Evolutionary conservation across 2,888 invertebrate genomes (phyloP).

Genomic region (Ophion obscuratus): DNA sequence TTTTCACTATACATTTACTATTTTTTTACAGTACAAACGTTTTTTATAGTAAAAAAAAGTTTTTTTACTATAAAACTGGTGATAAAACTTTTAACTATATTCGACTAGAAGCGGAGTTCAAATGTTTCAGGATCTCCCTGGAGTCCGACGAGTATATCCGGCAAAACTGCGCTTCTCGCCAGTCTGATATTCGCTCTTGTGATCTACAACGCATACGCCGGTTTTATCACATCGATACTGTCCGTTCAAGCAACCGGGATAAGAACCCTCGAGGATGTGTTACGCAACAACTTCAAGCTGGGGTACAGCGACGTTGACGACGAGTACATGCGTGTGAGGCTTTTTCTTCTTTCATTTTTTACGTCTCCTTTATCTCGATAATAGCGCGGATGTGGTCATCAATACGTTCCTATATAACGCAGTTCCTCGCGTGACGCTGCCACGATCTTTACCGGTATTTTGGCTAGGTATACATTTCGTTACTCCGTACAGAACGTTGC

Average conservation of each 20-base stretch:
- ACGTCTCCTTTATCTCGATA: neutral
- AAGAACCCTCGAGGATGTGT: slow-evolving; percentile 86
- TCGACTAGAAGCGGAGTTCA: neutral
- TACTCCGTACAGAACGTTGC: neutral
- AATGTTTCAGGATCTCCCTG: slow-evolving; percentile 85
- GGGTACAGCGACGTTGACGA: slow-evolving; percentile 88
- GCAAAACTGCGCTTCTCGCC: slow-evolving; percentile 86
- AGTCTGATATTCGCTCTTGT: slow-evolving; percentile 87
- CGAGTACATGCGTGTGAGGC: slow-evolving; percentile 87
- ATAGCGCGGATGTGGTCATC: neutral
- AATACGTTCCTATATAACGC: neutral
- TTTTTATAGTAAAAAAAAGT: no score
- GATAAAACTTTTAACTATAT: neutral
- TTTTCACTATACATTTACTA: no score
- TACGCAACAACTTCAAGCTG: slow-evolving; percentile 86
- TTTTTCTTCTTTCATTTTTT: neutral
- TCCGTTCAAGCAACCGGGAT: slow-evolving; percentile 86
- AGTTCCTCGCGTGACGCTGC: neutral
- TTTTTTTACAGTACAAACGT: no score
- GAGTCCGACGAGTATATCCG: slow-evolving; percentile 86
- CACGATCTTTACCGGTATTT: neutral
- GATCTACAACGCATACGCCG: slow-evolving; percentile 88
- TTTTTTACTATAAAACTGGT: no score
- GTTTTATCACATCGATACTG: slow-evolving; percentile 88
- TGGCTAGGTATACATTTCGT: neutral